Conservation (phyloP, 1,140 invertebrate genomes). For the Ips nitidus region DNA sequence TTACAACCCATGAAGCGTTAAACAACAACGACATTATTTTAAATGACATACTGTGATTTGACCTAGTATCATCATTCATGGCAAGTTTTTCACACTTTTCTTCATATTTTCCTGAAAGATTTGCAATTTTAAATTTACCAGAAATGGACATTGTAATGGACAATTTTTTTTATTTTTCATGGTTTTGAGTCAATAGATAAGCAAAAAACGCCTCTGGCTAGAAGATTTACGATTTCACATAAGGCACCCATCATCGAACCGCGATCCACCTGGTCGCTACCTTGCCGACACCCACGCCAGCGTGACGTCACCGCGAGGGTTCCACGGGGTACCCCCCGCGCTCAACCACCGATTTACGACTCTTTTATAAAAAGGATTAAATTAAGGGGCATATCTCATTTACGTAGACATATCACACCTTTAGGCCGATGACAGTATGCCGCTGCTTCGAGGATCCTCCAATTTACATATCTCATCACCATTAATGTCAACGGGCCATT, state of each 20-base stretch:
- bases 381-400: constrained; percentile 39
- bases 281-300: constrained; percentile 33
- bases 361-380: constrained; percentile 40
- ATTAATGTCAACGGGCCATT: constrained; percentile 37
- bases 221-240: constrained; percentile 15
- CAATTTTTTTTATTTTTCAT: background rate
- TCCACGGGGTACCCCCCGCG: constrained; percentile 26
- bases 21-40: no score
- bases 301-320: constrained; percentile 26
- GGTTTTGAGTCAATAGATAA: background rate
- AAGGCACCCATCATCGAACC: constrained; percentile 13
- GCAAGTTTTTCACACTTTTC: no score
- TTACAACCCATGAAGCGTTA: no score
- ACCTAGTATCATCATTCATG: no score
- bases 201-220: constrained; percentile 1
- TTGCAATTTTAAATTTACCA: no score
- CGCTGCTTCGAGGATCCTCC: constrained; percentile 32
- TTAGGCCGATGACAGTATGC: constrained; percentile 27
- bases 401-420: constrained; percentile 40
- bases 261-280: constrained; percentile 31
- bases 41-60: no score
- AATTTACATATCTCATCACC: constrained; percentile 42
- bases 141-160: background rate
- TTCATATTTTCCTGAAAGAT: no score
- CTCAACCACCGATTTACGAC: constrained; percentile 32